A percentile compares a stretch with the other conserved stretches of the same genome.
These are phyloP conservation scores for Peribatodes rhomboidaria DNA, from an alignment of 2,888 invertebrate genomes.

Conservation along the genomic window DNA sequence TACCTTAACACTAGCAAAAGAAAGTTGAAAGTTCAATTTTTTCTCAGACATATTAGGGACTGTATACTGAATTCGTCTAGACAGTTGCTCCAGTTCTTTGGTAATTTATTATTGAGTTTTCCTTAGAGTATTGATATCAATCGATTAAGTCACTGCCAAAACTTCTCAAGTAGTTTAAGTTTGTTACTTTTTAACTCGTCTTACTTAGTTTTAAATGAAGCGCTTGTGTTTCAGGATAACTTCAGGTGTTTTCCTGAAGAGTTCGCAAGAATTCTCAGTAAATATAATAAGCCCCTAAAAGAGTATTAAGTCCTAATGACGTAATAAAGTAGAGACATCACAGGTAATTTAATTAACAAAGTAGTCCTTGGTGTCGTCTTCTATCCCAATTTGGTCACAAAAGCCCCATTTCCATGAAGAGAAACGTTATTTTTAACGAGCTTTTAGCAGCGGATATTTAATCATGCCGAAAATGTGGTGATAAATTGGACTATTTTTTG, in stretches of 20 bases:
- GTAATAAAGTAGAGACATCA: conserved; percentile 22
- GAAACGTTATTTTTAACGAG: conserved; percentile 34
- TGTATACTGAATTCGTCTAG: conserved; percentile 32
- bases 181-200: neutral
- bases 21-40: conserved; percentile 19
- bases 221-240: neutral
- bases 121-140: conserved; percentile 17
- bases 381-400: conserved; percentile 34
- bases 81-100: conserved; percentile 30
- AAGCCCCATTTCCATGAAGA: conserved; percentile 34
- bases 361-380: conserved; percentile 28
- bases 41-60: neutral
- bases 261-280: neutral
- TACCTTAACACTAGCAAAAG: conserved; percentile 24
- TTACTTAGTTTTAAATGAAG: neutral
- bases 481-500: conserved; percentile 18
- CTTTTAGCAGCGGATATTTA: conserved; percentile 32
- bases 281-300: conserved; percentile 5
- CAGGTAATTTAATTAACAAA: conserved; percentile 33
- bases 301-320: conserved; percentile 7
- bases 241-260: neutral
- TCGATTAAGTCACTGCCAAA: conserved; percentile 6
- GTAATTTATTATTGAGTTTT: conserved; percentile 23
- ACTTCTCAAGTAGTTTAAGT: conserved; percentile 9
- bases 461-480: conserved; percentile 21